A percentile compares a stretch with the other conserved stretches of the same genome.
phyloP scores from a whole-genome alignment of 2,113 vertebrate genomes.

The Tamias sibiricus region DNA sequence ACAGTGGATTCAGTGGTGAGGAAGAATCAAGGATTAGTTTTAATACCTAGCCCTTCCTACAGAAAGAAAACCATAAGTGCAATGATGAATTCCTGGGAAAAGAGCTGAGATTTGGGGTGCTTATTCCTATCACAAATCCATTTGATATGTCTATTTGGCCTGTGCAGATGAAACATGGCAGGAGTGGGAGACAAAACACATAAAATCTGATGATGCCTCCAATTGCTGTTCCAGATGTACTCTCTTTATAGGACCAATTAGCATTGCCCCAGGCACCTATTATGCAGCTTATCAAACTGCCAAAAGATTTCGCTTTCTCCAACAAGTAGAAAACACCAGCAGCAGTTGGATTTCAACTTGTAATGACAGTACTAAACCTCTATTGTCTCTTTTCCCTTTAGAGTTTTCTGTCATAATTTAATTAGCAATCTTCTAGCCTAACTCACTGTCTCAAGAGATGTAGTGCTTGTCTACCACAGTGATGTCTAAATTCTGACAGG shows the following conservation, averaged over 20 bases:
- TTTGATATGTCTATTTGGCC: not conserved
- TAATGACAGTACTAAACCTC: constrained; percentile 26
- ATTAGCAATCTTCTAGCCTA: not conserved
- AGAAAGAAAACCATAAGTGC: not conserved
- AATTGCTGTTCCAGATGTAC: constrained; percentile 57
- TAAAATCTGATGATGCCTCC: constrained; percentile 54
- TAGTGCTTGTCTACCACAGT: not conserved
- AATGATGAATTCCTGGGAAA: not conserved
- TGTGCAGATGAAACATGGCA: constrained; percentile 48
- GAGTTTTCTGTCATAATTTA: not conserved
- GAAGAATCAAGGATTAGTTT: not conserved
- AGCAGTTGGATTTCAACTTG: constrained; percentile 11
- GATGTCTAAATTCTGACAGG: not conserved
- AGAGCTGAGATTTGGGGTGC: not conserved
- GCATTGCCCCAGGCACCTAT: not conserved
- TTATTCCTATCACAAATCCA: not conserved
- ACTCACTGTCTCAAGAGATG: not conserved
- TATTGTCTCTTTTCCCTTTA: not conserved
- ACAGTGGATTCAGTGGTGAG: not conserved
- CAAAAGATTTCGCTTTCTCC: constrained; percentile 35
- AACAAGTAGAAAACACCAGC: constrained; percentile 11
- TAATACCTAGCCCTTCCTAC: not conserved
- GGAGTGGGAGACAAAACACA: not conserved
- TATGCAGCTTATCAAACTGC: constrained; percentile 49
- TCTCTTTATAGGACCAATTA: constrained; percentile 65